phyloP scores from a whole-genome alignment of 2,888 invertebrate species.

The Hirtodrosophila duncani region DNA sequence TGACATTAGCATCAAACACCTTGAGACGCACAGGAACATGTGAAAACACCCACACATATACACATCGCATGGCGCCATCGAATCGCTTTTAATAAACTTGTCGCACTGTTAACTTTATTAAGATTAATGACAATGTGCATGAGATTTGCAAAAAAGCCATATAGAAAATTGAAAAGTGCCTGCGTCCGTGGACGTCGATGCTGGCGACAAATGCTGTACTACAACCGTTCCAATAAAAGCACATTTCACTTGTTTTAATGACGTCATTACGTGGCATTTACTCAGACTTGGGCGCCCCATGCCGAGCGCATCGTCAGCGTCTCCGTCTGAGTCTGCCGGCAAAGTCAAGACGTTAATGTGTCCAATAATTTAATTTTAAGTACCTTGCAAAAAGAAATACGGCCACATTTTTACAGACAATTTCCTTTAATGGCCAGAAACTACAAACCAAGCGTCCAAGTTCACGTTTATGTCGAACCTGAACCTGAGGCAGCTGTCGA shows the following conservation, averaged over 20 bases:
- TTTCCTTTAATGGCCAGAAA: constrained; percentile 65
- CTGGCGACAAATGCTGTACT: too few relatives aligned
- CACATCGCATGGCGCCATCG: constrained; percentile 45
- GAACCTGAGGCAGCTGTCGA: constrained; percentile 45
- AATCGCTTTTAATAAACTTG: constrained; percentile 69
- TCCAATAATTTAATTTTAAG: constrained; percentile 73
- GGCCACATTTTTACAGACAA: constrained; percentile 72
- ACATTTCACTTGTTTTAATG: constrained; percentile 72
- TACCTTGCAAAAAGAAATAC: constrained; percentile 74
- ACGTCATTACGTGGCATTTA: constrained; percentile 71
- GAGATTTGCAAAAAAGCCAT: constrained; percentile 42
- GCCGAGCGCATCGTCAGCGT: constrained; percentile 10
- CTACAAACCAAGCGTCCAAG: constrained; percentile 31
- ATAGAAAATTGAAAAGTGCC: constrained; percentile 58
- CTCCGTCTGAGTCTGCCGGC: constrained; percentile 30
- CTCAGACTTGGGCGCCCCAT: constrained; percentile 36
- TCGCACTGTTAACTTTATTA: constrained; percentile 68
- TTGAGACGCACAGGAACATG: constrained; percentile 25
- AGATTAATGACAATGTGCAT: constrained; percentile 63
- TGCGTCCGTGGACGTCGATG: constrained; percentile 9
- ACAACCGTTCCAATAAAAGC: constrained; percentile 59
- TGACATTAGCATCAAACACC: constrained; percentile 47
- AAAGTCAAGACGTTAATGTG: constrained; percentile 71
- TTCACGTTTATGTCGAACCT: constrained; percentile 26
- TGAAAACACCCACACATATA: background rate